These are phyloP conservation scores for Malthinus seriepunctatus DNA, from an alignment of 2,888 invertebrate genomes.

Conservation along the genomic window DNA sequence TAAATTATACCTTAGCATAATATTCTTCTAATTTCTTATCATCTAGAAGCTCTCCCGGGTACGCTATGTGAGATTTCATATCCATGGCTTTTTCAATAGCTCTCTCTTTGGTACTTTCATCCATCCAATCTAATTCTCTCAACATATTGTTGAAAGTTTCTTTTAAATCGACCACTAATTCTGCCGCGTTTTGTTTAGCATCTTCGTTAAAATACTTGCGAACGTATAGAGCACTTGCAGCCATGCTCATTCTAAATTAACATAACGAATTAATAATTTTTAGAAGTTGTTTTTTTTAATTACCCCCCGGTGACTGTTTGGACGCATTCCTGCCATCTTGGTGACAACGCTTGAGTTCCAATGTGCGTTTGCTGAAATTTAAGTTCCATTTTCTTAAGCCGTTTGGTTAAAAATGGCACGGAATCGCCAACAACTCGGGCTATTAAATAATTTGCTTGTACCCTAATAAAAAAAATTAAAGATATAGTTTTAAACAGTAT, in stretches of 20 bases:
- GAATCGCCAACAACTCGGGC: slow-evolving; percentile 55
- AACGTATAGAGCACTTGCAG: slow-evolving; percentile 79
- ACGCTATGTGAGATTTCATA: slow-evolving; percentile 58
- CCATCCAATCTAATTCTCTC: slow-evolving; percentile 90
- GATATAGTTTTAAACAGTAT: not conserved
- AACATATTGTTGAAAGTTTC: slow-evolving; percentile 81
- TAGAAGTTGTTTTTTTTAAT: not conserved
- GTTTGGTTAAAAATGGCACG: slow-evolving; percentile 24
- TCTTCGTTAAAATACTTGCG: slow-evolving; percentile 80
- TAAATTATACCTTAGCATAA: slow-evolving; percentile 64
- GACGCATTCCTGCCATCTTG: slow-evolving; percentile 21
- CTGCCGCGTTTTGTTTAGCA: slow-evolving; percentile 79
- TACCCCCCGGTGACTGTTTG: slow-evolving; percentile 1
- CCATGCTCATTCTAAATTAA: slow-evolving; percentile 62
- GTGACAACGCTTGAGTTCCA: slow-evolving; percentile 2
- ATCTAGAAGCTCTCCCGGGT: slow-evolving; percentile 67
- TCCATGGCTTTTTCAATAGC: slow-evolving; percentile 50
- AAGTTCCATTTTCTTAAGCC: slow-evolving; percentile 14
- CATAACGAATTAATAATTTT: not conserved
- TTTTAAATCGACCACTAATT: slow-evolving; percentile 86
- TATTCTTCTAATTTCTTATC: slow-evolving; percentile 59
- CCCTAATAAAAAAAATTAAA: slow-evolving; percentile 43
- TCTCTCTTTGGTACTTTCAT: slow-evolving; percentile 54
- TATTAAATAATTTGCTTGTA: slow-evolving; percentile 59
- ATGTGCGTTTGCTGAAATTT: slow-evolving; percentile 6